Evolutionary conservation across 2,888 invertebrate genomes (phyloP), one percentile per base, ranked within the genome.

Genomic region (Synergus itoensis): DNA sequence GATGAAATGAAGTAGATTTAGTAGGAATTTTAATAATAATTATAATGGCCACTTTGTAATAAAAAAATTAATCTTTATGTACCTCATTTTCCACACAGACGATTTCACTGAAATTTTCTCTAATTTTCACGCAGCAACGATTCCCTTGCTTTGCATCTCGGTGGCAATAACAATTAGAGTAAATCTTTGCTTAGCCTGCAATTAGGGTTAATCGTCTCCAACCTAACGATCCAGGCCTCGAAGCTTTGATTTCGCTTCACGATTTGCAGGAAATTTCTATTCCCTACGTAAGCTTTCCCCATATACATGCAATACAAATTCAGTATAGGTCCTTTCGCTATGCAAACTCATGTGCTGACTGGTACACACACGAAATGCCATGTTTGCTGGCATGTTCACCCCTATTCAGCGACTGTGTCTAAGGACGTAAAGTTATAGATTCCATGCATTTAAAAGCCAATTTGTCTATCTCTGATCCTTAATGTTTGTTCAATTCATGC

Each of bases 331-430:
- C 28, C 28, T 28, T 28, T 28, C 28, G 40, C 9, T 43, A 18
- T 65, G 40, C 65, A 65, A 65, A 41, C 41, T 65, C 65, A 65
- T 36, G 45, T 67, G 67, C 67, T 45, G 45, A 67, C 45, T 48
- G 3, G 11, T 18, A 18, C 21, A 28, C 4, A 69, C 9, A 5
- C 28, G 8, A 63, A 36, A 36, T 16, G 0, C 63, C 45, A 67
- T 45, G 69, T 69, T 69, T 69, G 16, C 21, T 28, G 21, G 45
- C 45, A 65, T 41, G 3, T 65, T 41, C 16, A 40, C 64, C 40
- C 28, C 21, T 36, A 28, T 36, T 65, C 18, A 41, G 65, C 18
- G 41, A 41, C 41, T 41, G 41, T 28, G 16, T 16, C 48, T 69
- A 21, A 69, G 45, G 28, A 45, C 45, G 14, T 64, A 36, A 28